Conservation (phyloP, 35 echinoderm and acorn worm genomes). For the Apostichopus californicus region DNA sequence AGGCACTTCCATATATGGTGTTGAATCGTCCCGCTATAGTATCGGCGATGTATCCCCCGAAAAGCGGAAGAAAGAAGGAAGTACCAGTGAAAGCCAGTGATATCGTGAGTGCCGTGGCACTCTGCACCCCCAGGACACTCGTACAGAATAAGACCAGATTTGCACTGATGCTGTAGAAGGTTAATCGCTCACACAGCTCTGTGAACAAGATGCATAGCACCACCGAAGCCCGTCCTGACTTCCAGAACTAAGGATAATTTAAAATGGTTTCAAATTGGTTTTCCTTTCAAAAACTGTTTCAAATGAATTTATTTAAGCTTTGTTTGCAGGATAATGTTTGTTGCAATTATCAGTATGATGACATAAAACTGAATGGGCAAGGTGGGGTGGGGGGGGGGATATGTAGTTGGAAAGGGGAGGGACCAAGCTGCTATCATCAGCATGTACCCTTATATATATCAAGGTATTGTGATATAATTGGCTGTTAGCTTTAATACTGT, state of each 20-base stretch:
- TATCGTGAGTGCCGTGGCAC: slow-evolving; percentile 66
- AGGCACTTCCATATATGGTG: slow-evolving; percentile 84
- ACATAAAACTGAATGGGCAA: too few relatives aligned
- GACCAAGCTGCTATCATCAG: too few relatives aligned
- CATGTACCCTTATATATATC: too few relatives aligned
- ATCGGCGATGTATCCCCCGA: slow-evolving; percentile 94
- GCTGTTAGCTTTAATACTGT: too few relatives aligned
- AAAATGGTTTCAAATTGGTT: too few relatives aligned
- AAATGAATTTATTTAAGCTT: too few relatives aligned
- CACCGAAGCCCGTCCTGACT: slow-evolving; percentile 51
- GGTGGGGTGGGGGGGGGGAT: too few relatives aligned
- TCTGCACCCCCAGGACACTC: slow-evolving; percentile 50
- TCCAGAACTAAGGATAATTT: slow-evolving; percentile 27
- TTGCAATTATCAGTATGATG: too few relatives aligned
- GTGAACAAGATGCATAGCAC: slow-evolving; percentile 86
- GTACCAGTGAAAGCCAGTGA: slow-evolving; percentile 83
- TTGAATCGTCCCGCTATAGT: slow-evolving; percentile 91
- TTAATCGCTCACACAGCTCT: slow-evolving; percentile 94
- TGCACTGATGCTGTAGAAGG: slow-evolving; percentile 85
- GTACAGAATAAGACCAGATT: slow-evolving; percentile 97
- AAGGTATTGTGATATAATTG: too few relatives aligned
- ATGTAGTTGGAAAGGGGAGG: too few relatives aligned
- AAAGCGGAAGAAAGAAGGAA: slow-evolving; percentile 85
- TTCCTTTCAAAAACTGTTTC: too few relatives aligned
- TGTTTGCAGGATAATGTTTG: too few relatives aligned